Conservation (phyloP, 1,140 invertebrate species). For the Diorhabda sublineata region DNA sequence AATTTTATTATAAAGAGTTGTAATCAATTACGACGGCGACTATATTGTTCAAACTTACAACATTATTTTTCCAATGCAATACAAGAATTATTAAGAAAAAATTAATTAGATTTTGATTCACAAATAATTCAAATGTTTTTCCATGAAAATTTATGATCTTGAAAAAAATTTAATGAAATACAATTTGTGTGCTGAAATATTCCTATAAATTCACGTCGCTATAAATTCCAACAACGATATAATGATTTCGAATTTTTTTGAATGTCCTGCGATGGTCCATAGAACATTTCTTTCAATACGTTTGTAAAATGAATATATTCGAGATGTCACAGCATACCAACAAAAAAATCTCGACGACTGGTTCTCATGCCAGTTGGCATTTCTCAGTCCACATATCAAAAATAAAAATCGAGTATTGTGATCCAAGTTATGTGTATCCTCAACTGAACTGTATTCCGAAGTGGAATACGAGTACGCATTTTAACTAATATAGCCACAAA, state of each 20-base stretch:
- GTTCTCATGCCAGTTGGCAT: constrained; percentile 20
- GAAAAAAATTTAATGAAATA: too few species aligned
- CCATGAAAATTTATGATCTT: too few species aligned
- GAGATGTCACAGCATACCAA: constrained; percentile 21
- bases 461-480: too few species aligned
- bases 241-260: constrained; percentile 25
- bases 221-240: constrained; percentile 10
- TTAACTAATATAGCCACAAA: too few species aligned
- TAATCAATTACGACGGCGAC: too few species aligned
- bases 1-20: too few species aligned
- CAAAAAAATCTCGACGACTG: constrained; percentile 22
- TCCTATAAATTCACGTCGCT: background rate
- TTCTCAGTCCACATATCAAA: constrained; percentile 7
- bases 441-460: background rate
- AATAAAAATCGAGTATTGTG: constrained; percentile 2
- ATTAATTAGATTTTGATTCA: too few species aligned
- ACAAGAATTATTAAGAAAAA: too few species aligned
- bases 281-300: constrained; percentile 23
- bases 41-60: too few species aligned
- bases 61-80: too few species aligned
- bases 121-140: too few species aligned
- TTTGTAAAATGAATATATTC: constrained; percentile 25
- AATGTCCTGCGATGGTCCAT: constrained; percentile 21
- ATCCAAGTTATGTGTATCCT: constrained; percentile 1
- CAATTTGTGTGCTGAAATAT: background rate